These are phyloP conservation scores for Stomorhina lunata DNA, from an alignment of 2,888 invertebrate genomes.

Conservation along the genomic window DNA sequence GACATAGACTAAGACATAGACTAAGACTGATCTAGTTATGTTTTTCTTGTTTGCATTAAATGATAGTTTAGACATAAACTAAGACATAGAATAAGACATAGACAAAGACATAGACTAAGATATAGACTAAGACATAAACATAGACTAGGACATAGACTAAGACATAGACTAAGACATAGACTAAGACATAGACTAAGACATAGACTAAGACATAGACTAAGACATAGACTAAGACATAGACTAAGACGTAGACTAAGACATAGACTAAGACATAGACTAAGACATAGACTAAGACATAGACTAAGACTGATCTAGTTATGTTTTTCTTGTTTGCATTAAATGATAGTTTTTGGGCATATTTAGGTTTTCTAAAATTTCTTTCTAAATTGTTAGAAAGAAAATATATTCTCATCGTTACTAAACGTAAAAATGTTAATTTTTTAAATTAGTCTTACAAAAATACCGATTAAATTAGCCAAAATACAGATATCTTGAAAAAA, in stretches of 20 bases:
- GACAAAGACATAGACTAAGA: too few relatives aligned
- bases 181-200: constrained; percentile 2
- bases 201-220: neutral
- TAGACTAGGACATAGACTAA: neutral
- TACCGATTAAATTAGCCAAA: neutral
- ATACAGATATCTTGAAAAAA: neutral
- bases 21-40: neutral
- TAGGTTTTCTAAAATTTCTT: too few relatives aligned
- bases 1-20: constrained; percentile 4
- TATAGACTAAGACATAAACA: too few relatives aligned
- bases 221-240: constrained; percentile 5
- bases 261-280: neutral
- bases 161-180: neutral
- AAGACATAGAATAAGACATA: too few relatives aligned
- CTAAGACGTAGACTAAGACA: constrained; percentile 1
- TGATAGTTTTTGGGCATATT: too few relatives aligned
- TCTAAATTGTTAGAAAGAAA: too few relatives aligned
- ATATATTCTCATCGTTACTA: neutral
- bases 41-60: too few relatives aligned
- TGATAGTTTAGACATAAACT: too few relatives aligned
- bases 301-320: neutral
- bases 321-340: too few relatives aligned
- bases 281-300: constrained; percentile 4
- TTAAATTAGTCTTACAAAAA: neutral
- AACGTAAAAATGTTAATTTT: neutral